These are phyloP conservation scores for Drosophila sechellia DNA, from an alignment of 1,140 invertebrate genomes.

Conservation along the genomic window DNA sequence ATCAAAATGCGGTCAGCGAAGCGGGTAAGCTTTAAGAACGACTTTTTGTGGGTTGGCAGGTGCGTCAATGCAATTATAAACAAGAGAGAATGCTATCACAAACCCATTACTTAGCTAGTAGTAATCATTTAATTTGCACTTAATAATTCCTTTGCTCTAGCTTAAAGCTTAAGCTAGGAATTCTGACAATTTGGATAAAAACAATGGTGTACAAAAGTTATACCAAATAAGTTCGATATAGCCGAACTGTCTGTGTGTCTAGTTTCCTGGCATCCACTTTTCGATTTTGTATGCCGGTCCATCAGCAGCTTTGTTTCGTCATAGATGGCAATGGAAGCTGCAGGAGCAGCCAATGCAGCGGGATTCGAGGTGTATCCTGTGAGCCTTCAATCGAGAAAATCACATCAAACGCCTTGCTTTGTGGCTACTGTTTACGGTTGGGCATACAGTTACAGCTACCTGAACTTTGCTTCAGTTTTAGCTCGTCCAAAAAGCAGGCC, in stretches of 20 bases:
- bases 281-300: not conserved
- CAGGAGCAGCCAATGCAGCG: conserved; percentile 4
- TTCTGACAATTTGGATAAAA: not conserved
- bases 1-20: conserved; percentile 60
- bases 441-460: conserved; percentile 56
- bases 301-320: conserved; percentile 3
- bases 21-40: conserved; percentile 50
- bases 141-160: too few relatives aligned
- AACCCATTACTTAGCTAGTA: too few relatives aligned
- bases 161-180: too few relatives aligned
- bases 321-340: not conserved
- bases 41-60: conserved; percentile 47
- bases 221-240: not conserved
- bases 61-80: conserved; percentile 16
- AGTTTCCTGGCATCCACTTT: not conserved
- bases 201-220: not conserved
- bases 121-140: not conserved
- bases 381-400: conserved; percentile 54
- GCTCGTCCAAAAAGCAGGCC: conserved; percentile 16
- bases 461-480: conserved; percentile 65
- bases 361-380: conserved; percentile 6
- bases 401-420: conserved; percentile 67
- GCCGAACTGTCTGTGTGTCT: not conserved
- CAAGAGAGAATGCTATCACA: too few relatives aligned
- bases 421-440: conserved; percentile 56